These are phyloP conservation scores for Calliopum simillimum DNA, from an alignment of 2,888 invertebrate genomes.

Conservation along the genomic window DNA sequence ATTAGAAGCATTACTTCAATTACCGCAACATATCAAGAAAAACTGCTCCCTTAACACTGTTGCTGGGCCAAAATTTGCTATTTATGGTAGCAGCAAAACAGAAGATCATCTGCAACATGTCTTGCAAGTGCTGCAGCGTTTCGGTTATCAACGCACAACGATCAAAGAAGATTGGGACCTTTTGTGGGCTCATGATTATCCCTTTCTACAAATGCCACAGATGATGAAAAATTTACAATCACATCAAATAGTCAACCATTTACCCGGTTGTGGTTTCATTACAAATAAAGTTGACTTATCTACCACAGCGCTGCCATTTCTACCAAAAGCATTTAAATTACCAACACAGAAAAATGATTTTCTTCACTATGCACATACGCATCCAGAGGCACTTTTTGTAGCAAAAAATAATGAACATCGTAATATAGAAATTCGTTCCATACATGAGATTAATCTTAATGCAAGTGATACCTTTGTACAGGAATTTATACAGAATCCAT, in stretches of 20 bases:
- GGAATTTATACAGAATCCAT: conserved; percentile 88
- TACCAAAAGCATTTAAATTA: conserved; percentile 89
- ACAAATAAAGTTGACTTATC: conserved; percentile 94
- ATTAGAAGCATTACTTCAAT: too few relatives aligned
- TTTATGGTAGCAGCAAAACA: conserved; percentile 70
- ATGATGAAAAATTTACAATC: conserved; percentile 73
- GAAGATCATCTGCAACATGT: conserved; percentile 79
- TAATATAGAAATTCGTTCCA: conserved; percentile 81
- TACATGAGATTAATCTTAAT: conserved; percentile 78
- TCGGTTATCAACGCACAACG: conserved; percentile 77
- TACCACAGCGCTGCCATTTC: conserved; percentile 79
- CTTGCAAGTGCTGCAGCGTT: conserved; percentile 77
- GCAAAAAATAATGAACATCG: conserved; percentile 94
- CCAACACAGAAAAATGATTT: conserved; percentile 81
- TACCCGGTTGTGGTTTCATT: conserved; percentile 93
- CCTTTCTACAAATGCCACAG: conserved; percentile 71
- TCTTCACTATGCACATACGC: conserved; percentile 73
- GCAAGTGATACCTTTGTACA: conserved; percentile 86
- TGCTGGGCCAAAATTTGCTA: conserved; percentile 70
- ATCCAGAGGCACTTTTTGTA: conserved; percentile 84
- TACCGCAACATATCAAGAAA: too few relatives aligned
- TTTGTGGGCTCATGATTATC: conserved; percentile 95
- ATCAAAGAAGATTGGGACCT: conserved; percentile 82
- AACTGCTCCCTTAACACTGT: background rate
- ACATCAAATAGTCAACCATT: conserved; percentile 89